Base-by-base conservation (phyloP, 2,888 invertebrate genomes). In the Andrena marginata region DNA sequence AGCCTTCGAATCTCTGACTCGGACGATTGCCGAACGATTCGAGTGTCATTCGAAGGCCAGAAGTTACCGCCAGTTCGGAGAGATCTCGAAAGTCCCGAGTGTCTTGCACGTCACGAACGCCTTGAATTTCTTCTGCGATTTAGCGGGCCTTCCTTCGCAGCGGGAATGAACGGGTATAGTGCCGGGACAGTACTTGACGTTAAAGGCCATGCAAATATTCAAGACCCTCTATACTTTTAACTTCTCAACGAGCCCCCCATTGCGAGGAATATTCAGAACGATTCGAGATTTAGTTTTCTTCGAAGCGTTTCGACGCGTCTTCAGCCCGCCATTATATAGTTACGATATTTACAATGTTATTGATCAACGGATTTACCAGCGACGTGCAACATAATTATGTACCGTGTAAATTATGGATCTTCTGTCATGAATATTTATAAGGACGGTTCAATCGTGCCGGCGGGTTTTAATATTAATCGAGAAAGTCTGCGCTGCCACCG, bases 391-490 rank as follows among this genome's bases (percentile, higher is more conserved):
- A 64, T 82, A 82, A 82, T 82, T 71, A 72, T 54, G 69, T 48
- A 33, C 51, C 60, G 29, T 51, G 69, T 76, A 69, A 82, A 82
- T 82, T 81, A 81, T 65, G 77, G 72, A 77, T 69, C 64, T 68
- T 42, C 23, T 29, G 35, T 63, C 60, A 35, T 68, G 82, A 81
- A 81, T 81, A 81, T 81, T 82, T 81, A 82, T 82, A 63, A 72
- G 63, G 42, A 8, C 29, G 48, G 33, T 51, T 67, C 79, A 13
- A 13, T 4, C 29, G 26, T 31, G 26, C n/a, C 29, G 49, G 4
- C 29, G 8, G 20, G 48, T 64, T 82, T 70, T 51, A 71, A 76
- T 82, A 82, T 82, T 82, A 82, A 81, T 81, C 26, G 59, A 4
- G 59, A 13, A 8, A 48, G 73, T 65, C 51, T 33, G 49, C 26